Percentiles rank a stretch among this genome's conserved stretches.
phyloP scores from a whole-genome alignment of 1,140 invertebrate species.

The Pachypsylla venusta region DNA sequence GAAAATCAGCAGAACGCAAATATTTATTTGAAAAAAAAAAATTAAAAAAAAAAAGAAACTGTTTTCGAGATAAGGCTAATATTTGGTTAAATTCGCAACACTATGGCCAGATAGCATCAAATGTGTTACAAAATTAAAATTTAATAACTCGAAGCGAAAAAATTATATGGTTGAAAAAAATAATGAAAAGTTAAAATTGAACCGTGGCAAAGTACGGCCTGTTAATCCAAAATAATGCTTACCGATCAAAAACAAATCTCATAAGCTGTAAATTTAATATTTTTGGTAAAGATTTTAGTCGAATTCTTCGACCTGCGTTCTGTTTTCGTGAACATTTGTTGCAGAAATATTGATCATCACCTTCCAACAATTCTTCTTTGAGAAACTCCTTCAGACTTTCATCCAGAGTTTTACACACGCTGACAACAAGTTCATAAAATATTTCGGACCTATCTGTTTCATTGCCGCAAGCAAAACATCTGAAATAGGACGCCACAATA shows the following conservation, averaged over 20 bases:
- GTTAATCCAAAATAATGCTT: constrained; percentile 19
- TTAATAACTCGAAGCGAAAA: background rate
- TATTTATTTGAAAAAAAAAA: too few species aligned
- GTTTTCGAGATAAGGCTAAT: too few species aligned
- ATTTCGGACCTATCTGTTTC: constrained; percentile 40
- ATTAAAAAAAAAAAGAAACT: too few species aligned
- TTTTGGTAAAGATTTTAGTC: constrained; percentile 44
- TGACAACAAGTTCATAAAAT: constrained; percentile 52
- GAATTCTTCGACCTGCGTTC: constrained; percentile 44
- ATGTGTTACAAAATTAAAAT: constrained; percentile 15
- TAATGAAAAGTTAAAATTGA: constrained; percentile 8
- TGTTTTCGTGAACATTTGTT: constrained; percentile 42
- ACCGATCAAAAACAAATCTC: constrained; percentile 51
- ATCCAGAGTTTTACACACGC: constrained; percentile 41
- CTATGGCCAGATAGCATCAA: background rate
- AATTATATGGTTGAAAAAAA: too few species aligned
- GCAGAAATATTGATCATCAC: constrained; percentile 51
- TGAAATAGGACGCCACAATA: too few species aligned
- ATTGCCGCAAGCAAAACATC: constrained; percentile 43
- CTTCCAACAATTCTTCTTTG: constrained; percentile 45
- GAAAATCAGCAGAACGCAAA: too few species aligned
- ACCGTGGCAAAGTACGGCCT: background rate
- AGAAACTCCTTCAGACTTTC: constrained; percentile 49
- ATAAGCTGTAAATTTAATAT: constrained; percentile 53
- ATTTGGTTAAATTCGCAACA: constrained; percentile 10